Base-by-base conservation (phyloP, 2,113 vertebrate genomes). In the Argyrosomus japonicus region DNA sequence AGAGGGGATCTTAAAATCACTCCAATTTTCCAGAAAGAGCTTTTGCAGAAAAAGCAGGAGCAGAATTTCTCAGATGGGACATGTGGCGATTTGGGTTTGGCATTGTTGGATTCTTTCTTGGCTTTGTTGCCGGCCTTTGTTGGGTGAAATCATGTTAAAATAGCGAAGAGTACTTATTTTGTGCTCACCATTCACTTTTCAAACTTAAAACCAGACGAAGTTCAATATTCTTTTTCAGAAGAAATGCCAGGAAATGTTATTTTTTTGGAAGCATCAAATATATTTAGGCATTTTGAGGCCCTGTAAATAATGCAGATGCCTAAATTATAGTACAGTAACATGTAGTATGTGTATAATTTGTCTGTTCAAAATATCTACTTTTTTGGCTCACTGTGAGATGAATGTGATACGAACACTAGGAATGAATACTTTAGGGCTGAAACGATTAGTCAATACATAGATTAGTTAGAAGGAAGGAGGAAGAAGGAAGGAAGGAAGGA, bases 21-120 rank as follows among this genome's bases (percentile, higher is more conserved):
- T 27, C 40, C 77, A 40, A 60, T 79, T 81, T 74, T 84, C 27
- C 47, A 81, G 50, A 75, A 67, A 43, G 36, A 60, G 53, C 73
- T 86, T 62, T 76, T 23, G 8, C 36, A 40, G 36, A 40, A 40
- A 76, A 78, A 53, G 57, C 43, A 71, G 79, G 80, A 61, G 71
- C 2, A 32, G 0, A 13, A 53, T 63, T 61, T 85, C 67, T 68
- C 64, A 53, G 58, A 47, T 58, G 32, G 61, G 63, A 77, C 67
- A 6, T 51, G 79, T 43, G 79, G 27, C 32, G 71, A 75, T 77
- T 74, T 68, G 23, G 11, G 47, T 18, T 27, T 47, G 43, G 43
- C 43, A 53, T 29, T 75, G 73, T 81, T 54, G 1, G 36, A 62
- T 25, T 54, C 47, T 60, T 70, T 71, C 36, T 70, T 65, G 19